Percentiles rank a stretch among this genome's conserved stretches.
Evolutionary conservation across 2,888 invertebrate species (phyloP).

Genomic region (Lithophane socia): DNA sequence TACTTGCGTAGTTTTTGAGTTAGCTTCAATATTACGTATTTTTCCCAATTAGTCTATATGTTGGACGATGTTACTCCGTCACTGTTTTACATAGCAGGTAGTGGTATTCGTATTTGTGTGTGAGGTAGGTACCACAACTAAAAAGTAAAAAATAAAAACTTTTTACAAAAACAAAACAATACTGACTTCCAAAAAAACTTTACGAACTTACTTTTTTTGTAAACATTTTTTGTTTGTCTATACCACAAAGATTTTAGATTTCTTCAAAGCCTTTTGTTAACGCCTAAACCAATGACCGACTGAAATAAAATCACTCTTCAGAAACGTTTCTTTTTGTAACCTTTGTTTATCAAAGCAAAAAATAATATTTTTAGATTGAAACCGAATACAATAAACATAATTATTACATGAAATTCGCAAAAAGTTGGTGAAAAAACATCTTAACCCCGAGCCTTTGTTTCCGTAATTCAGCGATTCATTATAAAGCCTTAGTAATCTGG

Average conservation of each 20-base stretch:
- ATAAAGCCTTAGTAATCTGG: slow-evolving; percentile 69
- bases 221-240: background rate
- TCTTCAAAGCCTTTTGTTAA: slow-evolving; percentile 25
- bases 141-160: too few species aligned
- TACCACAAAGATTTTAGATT: background rate
- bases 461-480: slow-evolving; percentile 59
- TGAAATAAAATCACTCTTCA: slow-evolving; percentile 26
- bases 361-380: slow-evolving; percentile 12
- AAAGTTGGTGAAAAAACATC: slow-evolving; percentile 39
- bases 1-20: too few species aligned
- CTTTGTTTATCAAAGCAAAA: slow-evolving; percentile 21
- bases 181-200: too few species aligned
- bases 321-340: slow-evolving; percentile 26
- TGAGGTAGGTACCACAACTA: too few species aligned
- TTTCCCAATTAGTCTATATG: too few species aligned
- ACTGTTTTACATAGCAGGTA: too few species aligned
- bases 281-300: slow-evolving; percentile 9
- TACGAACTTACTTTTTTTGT: too few species aligned
- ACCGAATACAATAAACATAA: slow-evolving; percentile 37
- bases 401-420: slow-evolving; percentile 28
- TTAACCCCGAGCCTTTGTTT: slow-evolving; percentile 57
- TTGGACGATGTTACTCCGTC: too few species aligned
- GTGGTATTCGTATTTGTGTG: too few species aligned
- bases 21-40: too few species aligned
- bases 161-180: too few species aligned